Conservation (phyloP, 2,113 vertebrate genomes). For the Heteronetta atricapilla region DNA sequence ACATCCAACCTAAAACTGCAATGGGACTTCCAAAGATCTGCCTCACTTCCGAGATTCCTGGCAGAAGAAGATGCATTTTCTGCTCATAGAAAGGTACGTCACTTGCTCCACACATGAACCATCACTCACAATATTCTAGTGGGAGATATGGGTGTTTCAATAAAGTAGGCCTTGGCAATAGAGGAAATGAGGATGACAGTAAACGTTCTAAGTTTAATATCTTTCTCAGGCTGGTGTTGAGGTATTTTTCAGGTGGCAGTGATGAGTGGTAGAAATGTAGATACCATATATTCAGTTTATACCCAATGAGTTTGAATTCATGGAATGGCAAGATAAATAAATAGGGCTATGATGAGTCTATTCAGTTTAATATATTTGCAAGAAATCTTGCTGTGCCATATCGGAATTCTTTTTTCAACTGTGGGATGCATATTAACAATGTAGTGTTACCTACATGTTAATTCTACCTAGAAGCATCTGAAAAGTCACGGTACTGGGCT, state of each 20-base stretch:
- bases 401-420: too few species aligned
- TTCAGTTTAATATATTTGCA: not conserved
- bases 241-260: not conserved
- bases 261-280: not conserved
- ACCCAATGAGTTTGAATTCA: not conserved
- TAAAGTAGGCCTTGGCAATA: not conserved
- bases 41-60: not conserved
- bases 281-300: not conserved
- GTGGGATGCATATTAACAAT: too few species aligned
- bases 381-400: not conserved
- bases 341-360: not conserved
- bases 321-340: not conserved
- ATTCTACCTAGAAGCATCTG: too few species aligned
- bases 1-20: too few species aligned
- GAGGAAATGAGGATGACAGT: not conserved
- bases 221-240: not conserved
- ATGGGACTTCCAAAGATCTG: not conserved
- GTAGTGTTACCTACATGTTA: too few species aligned
- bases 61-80: not conserved
- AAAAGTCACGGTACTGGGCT: too few species aligned
- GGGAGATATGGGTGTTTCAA: too few species aligned
- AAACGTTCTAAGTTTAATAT: not conserved
- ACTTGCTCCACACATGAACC: not conserved
- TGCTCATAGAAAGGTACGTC: not conserved
- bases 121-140: not conserved